Conservation (phyloP, 2,113 vertebrate species). For the Hyla sarda region DNA sequence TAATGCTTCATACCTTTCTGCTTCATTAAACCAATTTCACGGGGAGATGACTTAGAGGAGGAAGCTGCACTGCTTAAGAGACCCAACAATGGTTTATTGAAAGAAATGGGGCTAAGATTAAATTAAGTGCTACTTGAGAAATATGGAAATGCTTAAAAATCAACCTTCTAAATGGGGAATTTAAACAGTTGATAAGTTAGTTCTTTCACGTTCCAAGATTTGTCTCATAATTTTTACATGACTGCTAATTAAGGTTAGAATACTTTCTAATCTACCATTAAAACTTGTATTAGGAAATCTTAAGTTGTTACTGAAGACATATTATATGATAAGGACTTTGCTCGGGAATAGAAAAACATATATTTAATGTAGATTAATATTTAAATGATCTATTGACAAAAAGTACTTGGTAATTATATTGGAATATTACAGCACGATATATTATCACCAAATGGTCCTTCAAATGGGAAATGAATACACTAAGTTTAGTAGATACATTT, state of each 20-base stretch:
- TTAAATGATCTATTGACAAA: background rate
- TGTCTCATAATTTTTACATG: slow-evolving; percentile 73
- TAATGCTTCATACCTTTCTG: slow-evolving; percentile 99
- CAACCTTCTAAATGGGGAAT: slow-evolving; percentile 76
- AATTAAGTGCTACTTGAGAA: slow-evolving; percentile 99
- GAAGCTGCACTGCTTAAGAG: slow-evolving; percentile 91
- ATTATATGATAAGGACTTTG: background rate
- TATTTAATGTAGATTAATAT: background rate
- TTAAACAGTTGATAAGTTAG: slow-evolving; percentile 80
- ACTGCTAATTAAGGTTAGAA: slow-evolving; percentile 78
- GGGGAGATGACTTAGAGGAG: slow-evolving; percentile 99
- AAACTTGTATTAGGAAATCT: slow-evolving; percentile 65
- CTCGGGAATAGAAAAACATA: background rate
- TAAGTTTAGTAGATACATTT: background rate
- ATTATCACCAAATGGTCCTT: background rate
- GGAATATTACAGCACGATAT: background rate
- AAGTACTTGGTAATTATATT: background rate
- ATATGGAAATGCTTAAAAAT: slow-evolving; percentile 83
- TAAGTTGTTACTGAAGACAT: background rate
- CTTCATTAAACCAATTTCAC: slow-evolving; percentile 99
- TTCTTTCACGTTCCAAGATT: slow-evolving; percentile 75
- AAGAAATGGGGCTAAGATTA: slow-evolving; percentile 96
- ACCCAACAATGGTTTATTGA: slow-evolving; percentile 98
- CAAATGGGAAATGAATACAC: background rate
- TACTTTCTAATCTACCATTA: slow-evolving; percentile 69